Evolutionary conservation across 2,888 invertebrate genomes (phyloP), one percentile per base, ranked within the genome.

Genomic region (Schizaphis graminum): DNA sequence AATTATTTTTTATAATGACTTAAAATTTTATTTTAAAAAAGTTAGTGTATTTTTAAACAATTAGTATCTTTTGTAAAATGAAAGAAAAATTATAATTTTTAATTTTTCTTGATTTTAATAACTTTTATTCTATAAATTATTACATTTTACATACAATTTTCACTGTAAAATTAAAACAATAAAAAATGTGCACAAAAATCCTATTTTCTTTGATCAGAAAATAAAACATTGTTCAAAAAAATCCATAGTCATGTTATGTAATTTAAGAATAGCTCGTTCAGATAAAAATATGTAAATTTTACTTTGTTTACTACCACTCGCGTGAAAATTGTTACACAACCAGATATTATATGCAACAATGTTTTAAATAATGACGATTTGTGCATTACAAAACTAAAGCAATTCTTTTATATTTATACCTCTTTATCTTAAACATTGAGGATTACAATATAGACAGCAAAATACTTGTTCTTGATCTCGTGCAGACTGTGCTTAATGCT

Each of bases 171-270:
- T 44, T 1, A 56, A 56, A 56, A 24, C 26, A 10, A 49, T 13
- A 67, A 49, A 56, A 56, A 56, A 53, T 11, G 41, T 41, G 28
- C 28, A 16, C 41, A 5, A 0, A 21, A 53, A 3, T 56, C 53
- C 49, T 84, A 84, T 84, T 47, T 47, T 24, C 21, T 56, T 84
- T 84, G 35, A 53, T 77, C 26, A 41, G 3, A 91, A 26, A 91
- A 91, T 56, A 56, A 84, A 84, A 84, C 84, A 21, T 41, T 16
- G n/a, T 91, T 56, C 84, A 28, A 91, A 91, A 41, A 84, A 91
- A 84, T 84, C 91, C 53, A 56, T 84, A 84, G 41, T 13, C 3
- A 21, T 91, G 56, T 56, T 89, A 44, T 89, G 10, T 61, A 44
- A 21, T 47, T 77, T 84, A 41, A 41, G 28, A 28, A 84, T 11